Conservation (phyloP, 2,888 invertebrate species). For the Aphodius sticticus region DNA sequence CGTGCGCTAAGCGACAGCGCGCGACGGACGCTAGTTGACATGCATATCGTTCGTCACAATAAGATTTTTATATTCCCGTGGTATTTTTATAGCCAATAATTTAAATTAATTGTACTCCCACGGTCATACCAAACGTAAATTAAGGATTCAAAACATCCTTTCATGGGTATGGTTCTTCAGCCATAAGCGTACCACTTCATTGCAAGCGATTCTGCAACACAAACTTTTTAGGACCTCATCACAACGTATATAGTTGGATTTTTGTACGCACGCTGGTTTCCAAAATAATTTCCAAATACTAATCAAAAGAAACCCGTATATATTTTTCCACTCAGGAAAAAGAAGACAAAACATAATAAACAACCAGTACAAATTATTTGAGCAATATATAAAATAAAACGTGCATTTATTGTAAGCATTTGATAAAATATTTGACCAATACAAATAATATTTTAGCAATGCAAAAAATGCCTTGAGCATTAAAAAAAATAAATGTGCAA, state of each 20-base stretch:
- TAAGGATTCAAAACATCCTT: constrained; percentile 4
- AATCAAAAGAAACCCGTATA: too few relatives aligned
- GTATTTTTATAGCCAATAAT: constrained; percentile 24
- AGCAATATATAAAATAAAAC: too few relatives aligned
- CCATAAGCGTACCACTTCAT: background rate
- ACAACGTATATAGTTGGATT: background rate
- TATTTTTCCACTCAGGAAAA: too few relatives aligned
- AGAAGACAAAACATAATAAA: too few relatives aligned
- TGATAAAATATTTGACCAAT: too few relatives aligned
- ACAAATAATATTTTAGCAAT: too few relatives aligned
- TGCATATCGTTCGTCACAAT: background rate
- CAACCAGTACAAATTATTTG: too few relatives aligned
- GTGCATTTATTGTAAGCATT: too few relatives aligned
- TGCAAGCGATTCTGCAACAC: background rate
- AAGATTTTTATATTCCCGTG: constrained; percentile 21
- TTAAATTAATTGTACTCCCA: constrained; percentile 4
- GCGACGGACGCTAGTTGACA: background rate
- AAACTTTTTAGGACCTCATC: background rate
- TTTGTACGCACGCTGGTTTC: background rate
- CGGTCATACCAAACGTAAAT: background rate
- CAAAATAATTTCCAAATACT: too few relatives aligned
- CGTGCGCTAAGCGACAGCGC: background rate
- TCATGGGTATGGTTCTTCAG: background rate
- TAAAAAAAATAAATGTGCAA: too few relatives aligned
- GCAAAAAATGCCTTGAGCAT: too few relatives aligned